Conservation (phyloP, 2,113 vertebrate species). For the Bombycilla garrulus region DNA sequence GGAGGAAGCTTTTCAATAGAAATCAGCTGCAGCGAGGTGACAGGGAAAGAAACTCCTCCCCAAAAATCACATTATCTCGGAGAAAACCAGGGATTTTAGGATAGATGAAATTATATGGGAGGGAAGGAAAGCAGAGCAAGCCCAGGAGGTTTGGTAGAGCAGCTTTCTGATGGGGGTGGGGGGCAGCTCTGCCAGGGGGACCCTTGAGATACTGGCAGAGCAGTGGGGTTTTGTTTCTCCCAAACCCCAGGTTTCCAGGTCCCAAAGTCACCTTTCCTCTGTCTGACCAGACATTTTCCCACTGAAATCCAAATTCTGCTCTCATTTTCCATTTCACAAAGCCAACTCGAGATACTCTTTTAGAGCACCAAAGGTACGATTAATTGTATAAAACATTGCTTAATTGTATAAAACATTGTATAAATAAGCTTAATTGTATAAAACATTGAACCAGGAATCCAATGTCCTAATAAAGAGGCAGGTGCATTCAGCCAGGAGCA, state of each 20-base stretch:
- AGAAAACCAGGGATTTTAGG: not conserved
- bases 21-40: not conserved
- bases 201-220: not conserved
- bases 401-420: too few species aligned
- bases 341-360: not conserved
- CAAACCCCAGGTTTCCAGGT: not conserved
- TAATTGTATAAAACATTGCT: too few species aligned
- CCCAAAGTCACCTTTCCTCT: not conserved
- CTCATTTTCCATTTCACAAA: not conserved
- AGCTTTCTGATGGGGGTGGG: not conserved
- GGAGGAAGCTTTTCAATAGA: constrained; percentile 18
- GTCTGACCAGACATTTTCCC: not conserved
- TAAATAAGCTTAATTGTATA: too few species aligned
- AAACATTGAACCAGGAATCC: not conserved
- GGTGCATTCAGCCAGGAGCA: not conserved
- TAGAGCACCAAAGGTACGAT: not conserved
- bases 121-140: not conserved
- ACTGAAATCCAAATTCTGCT: not conserved
- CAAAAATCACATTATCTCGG: not conserved
- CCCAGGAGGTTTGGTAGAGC: not conserved
- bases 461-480: not conserved
- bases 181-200: not conserved
- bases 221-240: not conserved
- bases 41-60: not conserved
- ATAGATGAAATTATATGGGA: not conserved